phyloP scores from a whole-genome alignment of 2,797 vertebrate species.

The Hybognathus amarus region DNA sequence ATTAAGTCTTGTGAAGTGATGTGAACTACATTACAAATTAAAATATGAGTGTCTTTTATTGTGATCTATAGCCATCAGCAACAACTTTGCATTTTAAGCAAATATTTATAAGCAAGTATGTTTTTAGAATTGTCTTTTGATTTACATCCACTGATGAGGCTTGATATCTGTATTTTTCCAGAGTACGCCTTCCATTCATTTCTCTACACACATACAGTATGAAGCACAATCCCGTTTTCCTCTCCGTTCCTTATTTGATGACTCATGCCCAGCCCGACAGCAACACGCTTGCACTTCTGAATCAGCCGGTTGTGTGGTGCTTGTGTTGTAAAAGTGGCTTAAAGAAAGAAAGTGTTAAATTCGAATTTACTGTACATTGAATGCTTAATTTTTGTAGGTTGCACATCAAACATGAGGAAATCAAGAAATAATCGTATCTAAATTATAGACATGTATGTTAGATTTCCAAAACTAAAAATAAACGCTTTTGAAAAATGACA shows the following conservation, averaged over 20 bases:
- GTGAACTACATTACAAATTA: background rate
- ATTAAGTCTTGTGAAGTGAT: background rate
- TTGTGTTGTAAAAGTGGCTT: background rate
- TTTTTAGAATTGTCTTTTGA: background rate
- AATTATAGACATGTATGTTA: too few relatives aligned
- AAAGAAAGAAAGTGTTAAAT: background rate
- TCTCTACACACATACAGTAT: background rate
- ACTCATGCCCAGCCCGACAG: conserved; percentile 1
- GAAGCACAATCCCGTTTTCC: background rate
- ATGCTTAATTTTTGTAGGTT: background rate
- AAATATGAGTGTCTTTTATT: background rate
- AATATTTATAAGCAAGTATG: background rate
- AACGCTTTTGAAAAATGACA: background rate
- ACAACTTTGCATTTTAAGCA: background rate
- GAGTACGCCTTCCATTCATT: background rate
- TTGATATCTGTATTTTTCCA: background rate
- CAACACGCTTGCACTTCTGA: conserved; percentile 12
- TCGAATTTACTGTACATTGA: background rate
- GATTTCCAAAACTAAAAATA: background rate
- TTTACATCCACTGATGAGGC: background rate
- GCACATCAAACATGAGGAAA: too few relatives aligned
- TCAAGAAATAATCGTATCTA: too few relatives aligned
- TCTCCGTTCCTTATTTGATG: conserved; percentile 11
- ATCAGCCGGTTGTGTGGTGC: background rate
- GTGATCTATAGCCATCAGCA: background rate